These are phyloP conservation scores for Scelioninae gen. 2 DNA, from an alignment of 2,888 invertebrate species.

Conservation along the genomic window DNA sequence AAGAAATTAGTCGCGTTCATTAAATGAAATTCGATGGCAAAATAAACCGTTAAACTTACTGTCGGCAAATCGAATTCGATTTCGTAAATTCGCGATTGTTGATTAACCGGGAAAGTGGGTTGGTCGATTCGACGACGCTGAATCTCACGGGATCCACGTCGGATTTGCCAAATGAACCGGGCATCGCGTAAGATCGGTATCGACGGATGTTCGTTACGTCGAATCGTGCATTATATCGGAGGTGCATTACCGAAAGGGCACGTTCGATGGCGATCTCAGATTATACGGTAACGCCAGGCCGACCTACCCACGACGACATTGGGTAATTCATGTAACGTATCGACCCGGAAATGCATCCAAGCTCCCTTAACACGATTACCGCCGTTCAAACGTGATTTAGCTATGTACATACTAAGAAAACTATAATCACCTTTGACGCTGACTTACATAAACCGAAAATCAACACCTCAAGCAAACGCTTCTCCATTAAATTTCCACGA, in stretches of 20 bases:
- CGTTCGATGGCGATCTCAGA: constrained; percentile 63
- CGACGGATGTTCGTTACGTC: constrained; percentile 57
- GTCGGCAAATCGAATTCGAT: neutral
- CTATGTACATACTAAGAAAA: constrained; percentile 55
- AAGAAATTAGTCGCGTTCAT: too few relatives aligned
- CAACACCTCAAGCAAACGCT: constrained; percentile 48
- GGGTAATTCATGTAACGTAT: constrained; percentile 62
- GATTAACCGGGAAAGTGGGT: constrained; percentile 45
- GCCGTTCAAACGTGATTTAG: constrained; percentile 56
- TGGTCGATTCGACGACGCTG: constrained; percentile 16
- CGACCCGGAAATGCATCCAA: constrained; percentile 60
- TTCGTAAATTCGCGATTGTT: constrained; percentile 38
- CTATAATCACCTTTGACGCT: constrained; percentile 53
- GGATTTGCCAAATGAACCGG: constrained; percentile 36
- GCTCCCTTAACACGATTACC: constrained; percentile 55
- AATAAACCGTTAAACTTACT: too few relatives aligned
- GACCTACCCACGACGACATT: constrained; percentile 62
- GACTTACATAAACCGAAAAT: constrained; percentile 50
- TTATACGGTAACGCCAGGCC: constrained; percentile 59
- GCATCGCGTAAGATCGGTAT: constrained; percentile 61
- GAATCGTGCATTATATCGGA: constrained; percentile 60
- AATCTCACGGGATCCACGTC: constrained; percentile 47
- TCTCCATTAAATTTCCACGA: constrained; percentile 42
- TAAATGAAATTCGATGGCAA: too few relatives aligned
- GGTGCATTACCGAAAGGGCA: constrained; percentile 60